Evolutionary conservation across 2,113 vertebrate genomes (phyloP).

Genomic region (Clinocottus analis): DNA sequence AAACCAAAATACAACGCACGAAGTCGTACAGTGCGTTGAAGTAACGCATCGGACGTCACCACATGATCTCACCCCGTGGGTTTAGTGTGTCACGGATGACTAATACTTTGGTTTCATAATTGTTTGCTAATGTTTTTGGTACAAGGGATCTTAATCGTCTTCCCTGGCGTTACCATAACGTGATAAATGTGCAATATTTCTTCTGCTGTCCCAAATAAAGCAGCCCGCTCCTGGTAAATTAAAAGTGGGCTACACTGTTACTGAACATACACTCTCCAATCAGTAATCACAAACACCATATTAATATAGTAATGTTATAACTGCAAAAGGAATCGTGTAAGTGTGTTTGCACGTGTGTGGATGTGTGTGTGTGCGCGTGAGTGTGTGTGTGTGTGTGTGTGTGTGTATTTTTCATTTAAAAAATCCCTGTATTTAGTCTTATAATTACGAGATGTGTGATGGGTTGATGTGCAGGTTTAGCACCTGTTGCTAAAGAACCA

Average conservation of each 20-base stretch:
- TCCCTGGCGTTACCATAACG: conserved; percentile 25
- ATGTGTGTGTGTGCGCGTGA: no score
- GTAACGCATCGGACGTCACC: neutral
- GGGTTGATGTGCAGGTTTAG: neutral
- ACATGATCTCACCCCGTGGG: conserved; percentile 19
- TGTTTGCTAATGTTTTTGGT: conserved; percentile 48
- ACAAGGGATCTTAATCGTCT: conserved; percentile 22
- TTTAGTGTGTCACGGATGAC: conserved; percentile 52
- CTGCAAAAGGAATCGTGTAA: neutral
- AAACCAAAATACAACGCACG: neutral
- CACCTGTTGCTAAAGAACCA: conserved; percentile 69
- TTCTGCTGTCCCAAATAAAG: conserved; percentile 13
- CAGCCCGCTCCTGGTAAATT: neutral
- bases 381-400: no score
- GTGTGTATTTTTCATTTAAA: no score
- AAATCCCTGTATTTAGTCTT: neutral
- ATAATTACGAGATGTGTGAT: neutral
- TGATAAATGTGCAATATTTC: conserved; percentile 42
- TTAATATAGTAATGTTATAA: neutral
- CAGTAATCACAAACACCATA: neutral
- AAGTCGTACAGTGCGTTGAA: neutral
- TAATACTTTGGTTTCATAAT: conserved; percentile 49
- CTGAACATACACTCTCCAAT: neutral
- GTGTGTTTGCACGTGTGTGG: no score
- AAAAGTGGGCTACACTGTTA: neutral